Evolutionary conservation across 2,888 invertebrate genomes (phyloP).

Genomic region (Ganaspis brasiliensis): DNA sequence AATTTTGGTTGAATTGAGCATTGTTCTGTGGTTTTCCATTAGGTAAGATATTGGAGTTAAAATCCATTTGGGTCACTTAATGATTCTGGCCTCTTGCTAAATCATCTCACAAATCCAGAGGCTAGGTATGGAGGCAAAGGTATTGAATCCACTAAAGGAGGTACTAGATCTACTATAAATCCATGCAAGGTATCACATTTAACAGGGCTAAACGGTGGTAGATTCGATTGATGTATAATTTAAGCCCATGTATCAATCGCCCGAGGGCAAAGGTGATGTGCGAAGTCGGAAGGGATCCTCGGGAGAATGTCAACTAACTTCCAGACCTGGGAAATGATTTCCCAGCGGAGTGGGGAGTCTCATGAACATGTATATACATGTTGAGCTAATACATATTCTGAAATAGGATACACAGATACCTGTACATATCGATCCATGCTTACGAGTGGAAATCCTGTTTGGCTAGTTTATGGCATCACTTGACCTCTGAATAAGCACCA

Average conservation of each 20-base stretch:
- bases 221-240: constrained; percentile 73
- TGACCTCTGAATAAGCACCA: constrained; percentile 46
- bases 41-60: not conserved
- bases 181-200: constrained; percentile 58
- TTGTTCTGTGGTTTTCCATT: no score
- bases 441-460: constrained; percentile 59
- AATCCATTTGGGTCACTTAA: constrained; percentile 11
- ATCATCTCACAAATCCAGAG: constrained; percentile 30
- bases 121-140: not conserved
- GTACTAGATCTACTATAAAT: constrained; percentile 67
- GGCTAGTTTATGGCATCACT: constrained; percentile 65
- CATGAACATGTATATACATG: constrained; percentile 25
- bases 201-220: constrained; percentile 52
- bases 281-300: constrained; percentile 51
- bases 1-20: no score
- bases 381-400: constrained; percentile 44
- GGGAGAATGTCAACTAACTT: constrained; percentile 61
- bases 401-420: not conserved
- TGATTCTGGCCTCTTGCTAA: not conserved
- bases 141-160: constrained; percentile 50
- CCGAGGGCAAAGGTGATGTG: constrained; percentile 66
- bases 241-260: constrained; percentile 77
- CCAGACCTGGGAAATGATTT: constrained; percentile 76
- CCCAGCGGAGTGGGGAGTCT: constrained; percentile 68
- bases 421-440: constrained; percentile 55